Base-by-base conservation (phyloP, 2,113 vertebrate genomes). In the Eurystomus gularis region DNA sequence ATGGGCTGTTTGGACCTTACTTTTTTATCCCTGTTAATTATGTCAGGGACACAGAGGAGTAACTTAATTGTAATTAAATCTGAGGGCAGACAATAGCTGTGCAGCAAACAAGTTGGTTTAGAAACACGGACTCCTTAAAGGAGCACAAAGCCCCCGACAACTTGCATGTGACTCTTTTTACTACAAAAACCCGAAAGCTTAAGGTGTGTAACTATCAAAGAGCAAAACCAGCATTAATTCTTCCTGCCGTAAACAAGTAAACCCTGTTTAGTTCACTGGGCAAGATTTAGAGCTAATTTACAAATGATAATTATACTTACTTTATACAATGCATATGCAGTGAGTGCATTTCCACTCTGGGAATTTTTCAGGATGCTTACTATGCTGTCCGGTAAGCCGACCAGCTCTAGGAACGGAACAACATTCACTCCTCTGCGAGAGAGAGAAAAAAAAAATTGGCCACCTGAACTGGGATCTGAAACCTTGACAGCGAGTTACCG, bases 251-350 rank as follows among this genome's bases (percentile, higher is more conserved):
- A 49, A 57, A 64, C 57, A 44, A 84, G 81, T 62, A 51, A 81
- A 71, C 35, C 69, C 26, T 55, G 33, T 86, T 90, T 49, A 86
- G 44, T 75, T 84, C 42, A 81, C 42, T 7, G 35, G 54, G 49
- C 72, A 92, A 61, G 72, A 40, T 29, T 72, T 58, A 69, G 48
- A 84, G 58, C 28, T 68, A 85, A 68, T 51, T 69, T 83, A 66
- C 39, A 94, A 92, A 57, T 28, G 42, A 2, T 55, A 66, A 49
- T n/a, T 62, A 65, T 68, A 96, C 97, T 98, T 98, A 99, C 99
- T 99, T 99, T 99, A 96, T 99, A 99, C 98, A 99, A 97, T 77
- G 99, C 99, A 83, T 99, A 99, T 3, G 99, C 99, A 72, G 99
- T 99, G 77, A 99, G 97, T 25, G 98, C 99, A 70, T 99, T 99